Evolutionary conservation across 2,113 vertebrate species (phyloP).

Genomic region (Psittacara wagleri): DNA sequence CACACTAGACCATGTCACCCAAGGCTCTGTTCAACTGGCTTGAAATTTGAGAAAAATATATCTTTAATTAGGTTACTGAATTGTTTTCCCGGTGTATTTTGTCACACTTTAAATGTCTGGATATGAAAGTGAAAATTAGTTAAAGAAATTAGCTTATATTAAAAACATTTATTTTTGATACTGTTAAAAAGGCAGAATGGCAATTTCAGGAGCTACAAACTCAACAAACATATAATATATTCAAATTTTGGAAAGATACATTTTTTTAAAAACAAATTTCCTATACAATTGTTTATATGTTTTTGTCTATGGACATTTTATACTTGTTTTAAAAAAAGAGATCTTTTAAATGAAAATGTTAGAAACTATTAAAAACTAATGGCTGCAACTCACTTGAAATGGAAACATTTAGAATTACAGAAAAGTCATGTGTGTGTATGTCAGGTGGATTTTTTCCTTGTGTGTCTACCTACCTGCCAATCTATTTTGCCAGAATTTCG

Average conservation of each 20-base stretch:
- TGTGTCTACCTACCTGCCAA: background rate
- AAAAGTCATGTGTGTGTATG: background rate
- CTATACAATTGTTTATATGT: background rate
- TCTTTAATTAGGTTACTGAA: background rate
- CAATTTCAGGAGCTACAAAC: background rate
- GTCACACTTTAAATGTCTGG: background rate
- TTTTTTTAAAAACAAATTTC: rapidly evolving
- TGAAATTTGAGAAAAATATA: background rate
- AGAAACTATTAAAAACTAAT: background rate
- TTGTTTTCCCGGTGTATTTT: background rate
- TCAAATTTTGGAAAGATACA: background rate
- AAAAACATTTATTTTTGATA: background rate
- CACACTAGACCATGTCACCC: background rate
- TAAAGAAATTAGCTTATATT: background rate
- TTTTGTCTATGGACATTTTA: background rate
- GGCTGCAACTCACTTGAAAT: background rate
- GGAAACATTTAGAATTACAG: background rate
- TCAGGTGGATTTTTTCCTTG: background rate
- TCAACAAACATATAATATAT: background rate
- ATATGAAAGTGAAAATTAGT: background rate
- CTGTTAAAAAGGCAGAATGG: background rate
- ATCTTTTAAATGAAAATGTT: background rate
- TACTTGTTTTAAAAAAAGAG: background rate
- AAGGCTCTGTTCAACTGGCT: background rate
- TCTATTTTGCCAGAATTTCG: background rate